Base-by-base conservation (phyloP, 2,797 vertebrate genomes). In the Urocyon cinereoargenteus region DNA sequence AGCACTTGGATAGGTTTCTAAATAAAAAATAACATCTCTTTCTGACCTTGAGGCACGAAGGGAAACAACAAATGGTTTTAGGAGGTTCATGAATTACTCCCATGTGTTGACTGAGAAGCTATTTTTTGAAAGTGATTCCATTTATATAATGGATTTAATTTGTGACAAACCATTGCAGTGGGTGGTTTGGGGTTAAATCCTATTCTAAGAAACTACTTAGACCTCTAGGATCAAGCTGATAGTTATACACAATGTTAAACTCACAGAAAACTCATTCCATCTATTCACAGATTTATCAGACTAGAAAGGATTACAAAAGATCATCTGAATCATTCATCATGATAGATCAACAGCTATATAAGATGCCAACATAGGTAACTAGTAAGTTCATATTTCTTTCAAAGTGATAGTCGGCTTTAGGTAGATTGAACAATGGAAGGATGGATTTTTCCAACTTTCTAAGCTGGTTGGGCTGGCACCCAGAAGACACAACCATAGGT, bases 51-150 rank as follows among this genome's bases (percentile, higher is more conserved):
- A 96, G 79, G 84, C 55, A 66, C 62, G 75, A 90, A 57, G 70
- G 53, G 77, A 90, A 90, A 96, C 45, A 78, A 90, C 66, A 62
- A 89, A 96, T 34, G 81, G 66, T 75, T 84, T 92, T 62, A 34
- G 70, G 57, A 93, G 70, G 91, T 31, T 77, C 45, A 59, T 53
- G 81, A 87, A 89, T 91, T 92, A 89, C 1, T 91, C 28, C 53
- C 70, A 72, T 36, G 86, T 95, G 86, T 45, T 90, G 83, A 91
- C 75, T 51, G 51, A 84, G 87, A 86, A 90, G 66, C 61, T 66
- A 53, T 91, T 97, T 97, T 94, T 62, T 57, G 12, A 93, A 92
- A 86, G 91, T 86, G 40, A 91, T 85, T 82, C 61, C 53, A 95
- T 84, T 94, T 85, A 91, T 78, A 68, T 28, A 88, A 86, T 26